phyloP scores from a whole-genome alignment of 2,888 invertebrate species.

The Lithosia quadra region DNA sequence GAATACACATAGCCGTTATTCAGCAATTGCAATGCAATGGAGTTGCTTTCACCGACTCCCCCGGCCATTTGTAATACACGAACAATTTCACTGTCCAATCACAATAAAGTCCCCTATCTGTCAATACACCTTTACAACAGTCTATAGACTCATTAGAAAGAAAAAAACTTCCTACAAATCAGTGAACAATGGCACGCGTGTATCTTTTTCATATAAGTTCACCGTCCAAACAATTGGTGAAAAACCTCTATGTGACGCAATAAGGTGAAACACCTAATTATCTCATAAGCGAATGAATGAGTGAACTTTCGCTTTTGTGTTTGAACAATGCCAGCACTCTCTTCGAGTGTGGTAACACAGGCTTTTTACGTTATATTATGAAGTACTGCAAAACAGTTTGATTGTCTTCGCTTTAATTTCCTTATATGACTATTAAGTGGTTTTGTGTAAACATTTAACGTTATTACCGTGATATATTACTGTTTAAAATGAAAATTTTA shows the following conservation, averaged over 20 bases:
- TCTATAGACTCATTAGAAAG: slow-evolving; percentile 35
- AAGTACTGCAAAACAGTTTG: slow-evolving; percentile 53
- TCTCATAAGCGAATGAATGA: slow-evolving; percentile 80
- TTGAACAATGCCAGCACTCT: slow-evolving; percentile 80
- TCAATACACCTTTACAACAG: slow-evolving; percentile 17
- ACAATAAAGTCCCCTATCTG: slow-evolving; percentile 12
- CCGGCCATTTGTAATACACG: neutral
- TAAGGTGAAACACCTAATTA: slow-evolving; percentile 84
- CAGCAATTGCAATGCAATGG: neutral
- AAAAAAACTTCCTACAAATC: slow-evolving; percentile 65
- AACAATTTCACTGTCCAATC: neutral
- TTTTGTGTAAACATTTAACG: slow-evolving; percentile 1
- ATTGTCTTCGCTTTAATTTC: slow-evolving; percentile 50
- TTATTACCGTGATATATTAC: neutral
- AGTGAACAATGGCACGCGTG: slow-evolving; percentile 57
- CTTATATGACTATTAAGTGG: slow-evolving; percentile 32
- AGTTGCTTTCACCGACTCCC: neutral
- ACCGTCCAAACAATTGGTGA: slow-evolving; percentile 76
- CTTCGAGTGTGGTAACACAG: slow-evolving; percentile 74
- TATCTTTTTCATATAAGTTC: slow-evolving; percentile 64
- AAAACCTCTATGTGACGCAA: slow-evolving; percentile 80
- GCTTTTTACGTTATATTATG: slow-evolving; percentile 73
- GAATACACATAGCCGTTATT: neutral
- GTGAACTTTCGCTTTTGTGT: slow-evolving; percentile 86
- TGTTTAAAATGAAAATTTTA: too few relatives aligned